Percentiles rank a stretch among this genome's conserved stretches.
These are phyloP conservation scores for Silurus glanis DNA, from an alignment of 2,113 vertebrate genomes.

Conservation along the genomic window DNA sequence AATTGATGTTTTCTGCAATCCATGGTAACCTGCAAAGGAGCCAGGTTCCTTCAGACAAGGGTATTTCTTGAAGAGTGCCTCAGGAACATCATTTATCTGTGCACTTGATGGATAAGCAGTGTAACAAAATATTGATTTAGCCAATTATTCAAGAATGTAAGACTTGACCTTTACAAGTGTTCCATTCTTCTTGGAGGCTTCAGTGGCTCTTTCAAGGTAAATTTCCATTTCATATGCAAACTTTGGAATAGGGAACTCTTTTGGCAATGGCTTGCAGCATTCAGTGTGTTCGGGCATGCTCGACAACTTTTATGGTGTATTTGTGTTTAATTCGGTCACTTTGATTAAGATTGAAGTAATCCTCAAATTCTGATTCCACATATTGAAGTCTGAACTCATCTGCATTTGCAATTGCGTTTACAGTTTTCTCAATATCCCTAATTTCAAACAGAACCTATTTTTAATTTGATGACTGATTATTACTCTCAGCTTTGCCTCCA, in stretches of 20 bases:
- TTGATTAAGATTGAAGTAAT: conserved; percentile 43
- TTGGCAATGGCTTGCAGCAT: conserved; percentile 50
- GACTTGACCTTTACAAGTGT: conserved; percentile 46
- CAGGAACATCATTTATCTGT: conserved; percentile 48
- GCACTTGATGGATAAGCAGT: conserved; percentile 52
- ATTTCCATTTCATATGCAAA: conserved; percentile 56
- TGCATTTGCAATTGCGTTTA: conserved; percentile 44
- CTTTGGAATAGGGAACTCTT: conserved; percentile 52
- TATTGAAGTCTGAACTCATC: conserved; percentile 51
- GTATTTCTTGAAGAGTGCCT: conserved; percentile 51
- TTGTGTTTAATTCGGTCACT: conserved; percentile 53
- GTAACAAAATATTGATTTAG: conserved; percentile 45
- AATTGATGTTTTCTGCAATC: conserved; percentile 44
- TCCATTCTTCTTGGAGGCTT: conserved; percentile 43
- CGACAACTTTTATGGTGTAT: conserved; percentile 53
- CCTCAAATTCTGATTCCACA: conserved; percentile 49
- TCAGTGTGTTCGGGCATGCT: conserved; percentile 8
- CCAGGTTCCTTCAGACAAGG: conserved; percentile 53
- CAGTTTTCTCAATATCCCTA: conserved; percentile 26
- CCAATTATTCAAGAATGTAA: conserved; percentile 46
- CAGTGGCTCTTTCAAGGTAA: conserved; percentile 44
- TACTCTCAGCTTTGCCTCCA: conserved; percentile 48
- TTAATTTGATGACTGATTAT: conserved; percentile 8
- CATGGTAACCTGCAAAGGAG: conserved; percentile 53
- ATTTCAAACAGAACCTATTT: too few relatives aligned